Evolutionary conservation across 2,797 vertebrate species (phyloP), one percentile per base, ranked within the genome.

Genomic region (Propithecus deckenii): DNA sequence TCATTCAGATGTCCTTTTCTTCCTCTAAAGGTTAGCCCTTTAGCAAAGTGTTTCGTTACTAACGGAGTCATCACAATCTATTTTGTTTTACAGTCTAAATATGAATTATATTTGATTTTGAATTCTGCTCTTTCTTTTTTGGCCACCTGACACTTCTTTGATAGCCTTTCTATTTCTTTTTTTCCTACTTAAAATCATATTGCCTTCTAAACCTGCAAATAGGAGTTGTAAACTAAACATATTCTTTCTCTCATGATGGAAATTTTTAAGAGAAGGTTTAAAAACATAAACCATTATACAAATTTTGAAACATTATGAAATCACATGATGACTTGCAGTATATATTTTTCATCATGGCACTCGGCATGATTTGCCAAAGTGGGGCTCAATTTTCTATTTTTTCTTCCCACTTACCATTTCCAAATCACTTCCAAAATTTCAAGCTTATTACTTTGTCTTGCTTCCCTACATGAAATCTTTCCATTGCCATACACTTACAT

Each of bases 361-460:
- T 86, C 52, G 69, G 59, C 88, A 38, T 63, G n/a, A 69, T 89
- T 89, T 93, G 38, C 48, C 88, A 32, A 86, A 52, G 80, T 87
- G 11, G 35, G 87, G 43, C n/a, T 87, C 65, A 80, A 8, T 81
- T 85, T 95, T 80, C 83, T 81, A 0, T 79, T 95, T 88, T 74
- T 86, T n/a, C 79, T 91, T 86, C 59, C 35, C 41, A 41, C 52
- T 86, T 93, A 75, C 50, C 46, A 75, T 89, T 96, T 94, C 41
- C 59, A 89, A 91, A 86, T 72, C 48, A 79, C 13, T 96, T 95
- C 83, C 50, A 67, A 95, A 95, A 50, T 72, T 65, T 91, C 52
- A 72, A 65, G 48, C 57, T 52, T 55, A 43, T n/a, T 57, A 76
- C 55, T 92, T 85, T 65, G 30, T 76, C 86, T 84, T 84, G 7